Base-by-base conservation (phyloP, 2,888 invertebrate genomes). In the Melanchra persicariae region DNA sequence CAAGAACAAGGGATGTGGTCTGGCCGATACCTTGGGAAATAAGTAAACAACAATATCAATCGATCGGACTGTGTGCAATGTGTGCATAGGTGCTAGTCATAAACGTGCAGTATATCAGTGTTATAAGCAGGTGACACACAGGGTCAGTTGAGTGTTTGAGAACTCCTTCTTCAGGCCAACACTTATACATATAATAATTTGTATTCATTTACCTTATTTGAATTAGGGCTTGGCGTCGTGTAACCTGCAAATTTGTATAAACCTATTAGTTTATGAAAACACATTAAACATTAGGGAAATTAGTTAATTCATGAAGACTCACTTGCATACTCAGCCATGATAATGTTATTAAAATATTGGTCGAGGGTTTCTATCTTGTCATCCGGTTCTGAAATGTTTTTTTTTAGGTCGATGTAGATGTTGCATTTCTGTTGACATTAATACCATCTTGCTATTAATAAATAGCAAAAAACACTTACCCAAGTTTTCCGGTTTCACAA, bases 261-360 rank as follows among this genome's bases (percentile, higher is more conserved):
- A 26, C 19, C 3, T 26, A 2, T 19, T 26, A 47, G n/a, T 1
- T 45, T 45, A 12, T 6, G 49, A 49, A 49, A 49, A 49, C 22
- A 12, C 22, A 22, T 49, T 22, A 4, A 10, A 49, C 34, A 34
- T 49, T 49, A 49, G 3, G 45, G 17, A 45, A 40, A 15, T 15
- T 24, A 24, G 17, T 26, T 5, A 57, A 22, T n/a, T 19, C 5
- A 37, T 17, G n/a, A 47, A 62, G 37, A 81, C 87, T 86, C 68
- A 89, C 89, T 22, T 37, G 22, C 5, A 12, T 83, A 47, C 76
- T 85, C 83, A 47, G 72, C 43, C 43, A 82, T 73, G 26, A 92
- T 77, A 54, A 92, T 85, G 12, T 86, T 89, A 47, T 90, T 88
- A 65, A 93, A 93, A 74, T 92, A 92, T 77, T 93, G 87, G 3